Base-by-base conservation (phyloP, 2,888 invertebrate genomes). In the Apamea monoglypha region DNA sequence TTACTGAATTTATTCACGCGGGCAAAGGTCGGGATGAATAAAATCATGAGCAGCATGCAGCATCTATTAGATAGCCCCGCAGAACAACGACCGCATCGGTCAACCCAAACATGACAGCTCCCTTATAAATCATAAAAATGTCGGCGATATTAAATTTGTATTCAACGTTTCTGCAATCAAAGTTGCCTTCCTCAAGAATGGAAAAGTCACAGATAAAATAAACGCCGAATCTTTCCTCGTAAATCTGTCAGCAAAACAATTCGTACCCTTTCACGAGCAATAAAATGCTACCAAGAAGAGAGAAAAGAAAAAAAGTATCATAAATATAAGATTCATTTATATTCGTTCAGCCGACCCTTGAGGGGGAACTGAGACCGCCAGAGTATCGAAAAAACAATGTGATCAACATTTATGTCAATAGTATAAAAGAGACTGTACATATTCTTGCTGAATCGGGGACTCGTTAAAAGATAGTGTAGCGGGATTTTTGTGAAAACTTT, bases 261-360 rank as follows among this genome's bases (percentile, higher is more conserved):
- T 96, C 95, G 94, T 95, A 96, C 96, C 96, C 96, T 96, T 96
- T 96, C 96, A 96, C 95, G 96, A 96, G 96, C 96, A 96, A 96
- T 96, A 96, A 96, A 96, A 96, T 93, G 95, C 94, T 96, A 94
- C 95, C 95, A 95, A 95, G 94, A 95, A 95, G 94, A 94, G 93
- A 94, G 92, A 93, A 94, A 94, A 93, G 94, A 95, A 96, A 96
- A 80, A 95, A 96, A 96, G 96, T 95, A 96, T 96, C 95, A 96
- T 96, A 96, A 96, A 96, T 96, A 96, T 96, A 96, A 96, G 95
- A 96, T 96, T 96, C 96, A 96, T 96, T 96, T 96, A 96, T 96
- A 96, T 97, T 96, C 96, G 94, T 95, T 95, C 94, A 94, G 92
- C 90, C 94, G 93, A 94, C 95, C 95, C 94, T 95, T 93, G 93